phyloP scores from a whole-genome alignment of 2,888 invertebrate species.

The Helicoverpa assulta region DNA sequence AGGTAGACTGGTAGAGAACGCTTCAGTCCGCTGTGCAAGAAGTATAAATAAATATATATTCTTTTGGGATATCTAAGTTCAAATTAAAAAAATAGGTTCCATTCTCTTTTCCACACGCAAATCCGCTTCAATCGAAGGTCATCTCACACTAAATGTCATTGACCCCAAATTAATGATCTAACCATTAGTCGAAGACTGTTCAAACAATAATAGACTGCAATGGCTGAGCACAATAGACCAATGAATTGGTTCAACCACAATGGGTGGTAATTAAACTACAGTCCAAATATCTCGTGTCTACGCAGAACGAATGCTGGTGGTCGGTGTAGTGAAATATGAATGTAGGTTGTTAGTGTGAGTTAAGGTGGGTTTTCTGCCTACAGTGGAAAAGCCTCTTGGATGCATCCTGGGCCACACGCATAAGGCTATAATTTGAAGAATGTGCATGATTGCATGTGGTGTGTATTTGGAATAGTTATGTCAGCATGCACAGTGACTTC shows the following conservation, averaged over 20 bases:
- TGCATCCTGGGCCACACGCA: neutral
- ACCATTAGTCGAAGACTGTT: slow-evolving; percentile 52
- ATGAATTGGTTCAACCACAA: slow-evolving; percentile 79
- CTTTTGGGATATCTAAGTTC: no score
- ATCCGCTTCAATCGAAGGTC: slow-evolving; percentile 32
- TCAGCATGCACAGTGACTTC: no score
- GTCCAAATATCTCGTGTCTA: slow-evolving; percentile 86
- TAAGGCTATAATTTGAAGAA: neutral
- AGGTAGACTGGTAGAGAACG: no score
- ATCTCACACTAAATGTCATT: slow-evolving; percentile 37
- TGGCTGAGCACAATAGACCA: slow-evolving; percentile 59
- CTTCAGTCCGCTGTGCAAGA: no score
- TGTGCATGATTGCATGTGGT: neutral
- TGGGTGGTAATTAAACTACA: slow-evolving; percentile 88
- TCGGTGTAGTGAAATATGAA: slow-evolving; percentile 79
- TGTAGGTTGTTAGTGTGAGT: slow-evolving; percentile 64
- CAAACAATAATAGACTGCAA: slow-evolving; percentile 62
- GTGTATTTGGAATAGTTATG: neutral
- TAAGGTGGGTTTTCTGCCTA: slow-evolving; percentile 60
- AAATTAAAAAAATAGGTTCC: neutral
- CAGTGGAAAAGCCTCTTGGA: slow-evolving; percentile 56
- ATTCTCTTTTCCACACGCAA: neutral
- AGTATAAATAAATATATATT: no score
- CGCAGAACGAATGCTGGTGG: slow-evolving; percentile 85
- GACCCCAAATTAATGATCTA: slow-evolving; percentile 53